Evolutionary conservation across 2,888 invertebrate genomes (phyloP).

Genomic region (Eristalis arbustorum): DNA sequence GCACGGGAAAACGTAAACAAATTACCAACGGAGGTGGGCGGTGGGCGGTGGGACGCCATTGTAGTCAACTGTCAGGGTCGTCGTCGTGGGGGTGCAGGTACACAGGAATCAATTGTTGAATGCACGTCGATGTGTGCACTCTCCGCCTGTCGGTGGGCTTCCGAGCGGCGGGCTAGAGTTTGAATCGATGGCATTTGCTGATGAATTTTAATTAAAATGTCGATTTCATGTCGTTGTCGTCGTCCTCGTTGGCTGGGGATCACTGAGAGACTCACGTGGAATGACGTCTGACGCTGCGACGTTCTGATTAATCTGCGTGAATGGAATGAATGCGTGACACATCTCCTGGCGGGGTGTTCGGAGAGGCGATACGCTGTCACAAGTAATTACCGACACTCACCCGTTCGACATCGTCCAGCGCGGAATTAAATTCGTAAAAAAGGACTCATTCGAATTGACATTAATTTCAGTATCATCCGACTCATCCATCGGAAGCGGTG

Average conservation of each 20-base stretch:
- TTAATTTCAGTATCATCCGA: neutral
- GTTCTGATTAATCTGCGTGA: neutral
- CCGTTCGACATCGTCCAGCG: neutral
- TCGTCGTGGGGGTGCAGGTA: neutral
- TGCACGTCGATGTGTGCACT: neutral
- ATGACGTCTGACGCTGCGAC: neutral
- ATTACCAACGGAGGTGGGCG: constrained; percentile 41
- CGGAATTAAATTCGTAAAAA: neutral
- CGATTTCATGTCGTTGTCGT: constrained; percentile 15
- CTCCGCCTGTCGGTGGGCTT: neutral
- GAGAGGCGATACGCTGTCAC: neutral
- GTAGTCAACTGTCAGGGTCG: constrained; percentile 7
- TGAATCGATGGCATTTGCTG: neutral
- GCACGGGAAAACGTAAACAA: constrained; percentile 42
- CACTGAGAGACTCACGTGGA: neutral
- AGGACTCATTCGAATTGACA: neutral
- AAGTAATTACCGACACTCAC: neutral
- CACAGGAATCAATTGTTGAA: constrained; percentile 30
- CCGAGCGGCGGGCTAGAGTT: neutral
- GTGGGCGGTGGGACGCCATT: constrained; percentile 28
- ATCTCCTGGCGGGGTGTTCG: neutral
- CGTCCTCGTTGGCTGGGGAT: neutral
- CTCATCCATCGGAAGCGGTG: neutral
- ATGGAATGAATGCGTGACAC: neutral
- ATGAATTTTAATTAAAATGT: constrained; percentile 42